These are phyloP conservation scores for Antedon bifida DNA, from an alignment of 35 echinoderm and acorn worm genomes.

Conservation along the genomic window DNA sequence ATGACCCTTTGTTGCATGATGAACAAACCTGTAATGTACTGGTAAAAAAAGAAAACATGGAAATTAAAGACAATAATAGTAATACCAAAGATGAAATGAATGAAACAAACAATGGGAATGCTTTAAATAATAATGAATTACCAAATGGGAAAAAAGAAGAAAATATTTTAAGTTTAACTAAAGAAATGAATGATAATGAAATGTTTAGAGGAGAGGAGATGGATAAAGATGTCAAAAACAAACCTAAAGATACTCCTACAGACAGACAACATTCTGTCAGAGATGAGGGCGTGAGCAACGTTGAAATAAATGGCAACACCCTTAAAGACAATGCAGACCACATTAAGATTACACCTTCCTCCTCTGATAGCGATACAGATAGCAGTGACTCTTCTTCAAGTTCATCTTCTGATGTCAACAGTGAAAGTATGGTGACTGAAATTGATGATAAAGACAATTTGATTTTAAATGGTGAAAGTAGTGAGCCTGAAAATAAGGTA, in stretches of 20 bases:
- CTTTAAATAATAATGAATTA: background rate
- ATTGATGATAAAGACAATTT: background rate
- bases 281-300: too few relatives aligned
- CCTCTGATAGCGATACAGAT: background rate
- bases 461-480: background rate
- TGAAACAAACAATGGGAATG: background rate
- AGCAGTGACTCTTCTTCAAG: background rate
- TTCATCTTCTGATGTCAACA: background rate
- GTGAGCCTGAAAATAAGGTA: background rate
- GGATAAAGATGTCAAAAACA: too few relatives aligned
- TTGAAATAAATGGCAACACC: background rate
- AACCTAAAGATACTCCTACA: too few relatives aligned
- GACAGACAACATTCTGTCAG: too few relatives aligned
- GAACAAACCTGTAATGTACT: background rate
- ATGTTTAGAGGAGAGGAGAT: too few relatives aligned
- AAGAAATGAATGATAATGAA: too few relatives aligned
- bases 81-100: background rate
- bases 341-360: background rate
- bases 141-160: too few relatives aligned
- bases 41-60: background rate
- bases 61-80: too few relatives aligned
- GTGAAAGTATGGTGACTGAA: background rate
- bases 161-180: too few relatives aligned
- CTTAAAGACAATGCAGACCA: background rate
- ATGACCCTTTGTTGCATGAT: background rate